A percentile compares a stretch with the other conserved stretches of the same genome.
Evolutionary conservation across 53 echinoderm and acorn worm genomes (phyloP).

Genomic region (Glandiceps talaboti): DNA sequence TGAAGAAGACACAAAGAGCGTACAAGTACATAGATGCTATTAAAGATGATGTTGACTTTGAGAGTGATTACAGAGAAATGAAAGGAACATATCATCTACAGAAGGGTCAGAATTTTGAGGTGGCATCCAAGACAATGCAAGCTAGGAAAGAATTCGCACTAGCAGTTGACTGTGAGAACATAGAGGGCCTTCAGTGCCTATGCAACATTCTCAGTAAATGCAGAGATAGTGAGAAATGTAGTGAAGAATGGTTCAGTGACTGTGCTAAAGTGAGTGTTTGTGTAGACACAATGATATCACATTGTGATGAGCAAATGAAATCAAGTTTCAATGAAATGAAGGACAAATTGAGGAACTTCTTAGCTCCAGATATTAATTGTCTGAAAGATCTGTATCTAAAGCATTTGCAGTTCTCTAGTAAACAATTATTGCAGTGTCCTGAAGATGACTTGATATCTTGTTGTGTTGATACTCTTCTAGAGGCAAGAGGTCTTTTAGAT

Average conservation of each 20-base stretch:
- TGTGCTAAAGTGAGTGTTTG: not conserved
- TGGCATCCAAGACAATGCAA: not conserved
- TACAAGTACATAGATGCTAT: not conserved
- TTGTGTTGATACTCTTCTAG: not conserved
- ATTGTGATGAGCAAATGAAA: not conserved
- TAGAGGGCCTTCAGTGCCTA: not conserved
- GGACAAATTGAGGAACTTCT: not conserved
- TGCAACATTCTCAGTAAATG: not conserved
- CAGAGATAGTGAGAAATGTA: not conserved
- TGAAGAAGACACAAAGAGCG: not conserved
- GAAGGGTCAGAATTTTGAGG: not conserved
- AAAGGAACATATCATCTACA: not conserved
- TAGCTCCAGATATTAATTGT: not conserved
- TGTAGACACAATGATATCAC: too few species aligned
- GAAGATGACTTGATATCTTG: not conserved
- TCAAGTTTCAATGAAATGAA: not conserved
- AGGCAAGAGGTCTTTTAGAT: not conserved
- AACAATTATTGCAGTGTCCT: not conserved
- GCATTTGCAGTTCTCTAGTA: not conserved
- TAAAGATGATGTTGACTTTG: not conserved
- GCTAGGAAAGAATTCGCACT: not conserved
- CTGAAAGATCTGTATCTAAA: not conserved
- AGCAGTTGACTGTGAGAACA: not conserved
- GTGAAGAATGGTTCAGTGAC: not conserved
- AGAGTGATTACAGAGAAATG: not conserved